Base-by-base conservation (phyloP, 2,797 vertebrate genomes). In the Erethizon dorsatum region DNA sequence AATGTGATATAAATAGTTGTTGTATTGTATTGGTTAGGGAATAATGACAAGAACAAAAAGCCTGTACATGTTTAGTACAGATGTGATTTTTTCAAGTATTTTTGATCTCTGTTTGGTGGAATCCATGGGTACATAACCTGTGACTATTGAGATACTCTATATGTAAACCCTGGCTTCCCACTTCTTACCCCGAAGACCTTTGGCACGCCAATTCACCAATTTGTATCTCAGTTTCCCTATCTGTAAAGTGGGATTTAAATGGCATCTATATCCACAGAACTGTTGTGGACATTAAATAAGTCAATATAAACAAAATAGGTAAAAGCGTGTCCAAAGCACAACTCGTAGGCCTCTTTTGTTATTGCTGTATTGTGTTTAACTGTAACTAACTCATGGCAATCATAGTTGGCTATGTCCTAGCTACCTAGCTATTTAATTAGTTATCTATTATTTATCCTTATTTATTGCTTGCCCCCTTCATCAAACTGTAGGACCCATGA, bases 401-500 rank as follows among this genome's bases (percentile, higher is more conserved):
- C 37, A 31, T 0, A 13, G 11, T 37, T 18, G 28, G 20, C 71
- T 67, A 1, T 41, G 28, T 65, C 73, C 26, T 89, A 10, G 50
- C 57, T 71, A 77, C 3, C 18, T 83, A 52, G 14, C 37, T 86
- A 61, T 54, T 84, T 73, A 71, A 73, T 33, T 37, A 67, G 61
- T 7, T 91, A 84, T 63, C 47, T 63, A 83, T 45, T 50, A 59
- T 57, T 90, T 50, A n/a, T 26, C 45, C 33, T 54, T 20, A 45
- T 56, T 94, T 73, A 41, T 78, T 52, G 9, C 69, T 92, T 88
- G 50, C 10, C 61, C 71, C 88, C 57, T 95, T 85, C 45, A 73
- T 45, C 73, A 56, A 9, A 84, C 71, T 57, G 78, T 0, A 93
- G 84, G 54, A 33, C 31, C 22, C 54, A 31, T 11, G 52, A 88